Evolutionary conservation across 2,113 vertebrate genomes (phyloP), one percentile per base, ranked within the genome.

Genomic region (Rhynchopsitta pachyrhyncha): DNA sequence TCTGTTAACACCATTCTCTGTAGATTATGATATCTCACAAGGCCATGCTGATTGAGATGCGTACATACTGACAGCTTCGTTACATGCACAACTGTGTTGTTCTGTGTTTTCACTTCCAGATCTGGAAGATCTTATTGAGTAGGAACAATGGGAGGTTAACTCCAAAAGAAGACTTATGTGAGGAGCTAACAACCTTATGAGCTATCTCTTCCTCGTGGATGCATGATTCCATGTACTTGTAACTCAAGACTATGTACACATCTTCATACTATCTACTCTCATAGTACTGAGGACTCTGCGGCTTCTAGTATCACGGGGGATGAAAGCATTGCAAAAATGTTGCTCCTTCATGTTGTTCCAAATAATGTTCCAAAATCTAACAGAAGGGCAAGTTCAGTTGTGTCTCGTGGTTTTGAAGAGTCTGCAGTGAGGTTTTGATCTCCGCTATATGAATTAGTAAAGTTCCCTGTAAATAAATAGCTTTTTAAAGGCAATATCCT

Each of bases 391-490:
- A 76, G 17, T 52, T 88, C 80, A 76, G 11, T 82, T 91, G 70
- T 68, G 73, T 90, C 68, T 90, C 1, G 6, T 62, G 66, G 52
- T 93, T 96, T 88, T 0, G 0, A 86, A 88, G 79, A 71, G 68
- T 75, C 92, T 86, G 39, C 39, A 81, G 42, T 13, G 23, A 82
- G 9, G 57, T 82, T 97, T 93, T 86, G 60, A 88, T 95, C 55
- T 91, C 22, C 16, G 13, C 41, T 86, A 9, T 13, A 79, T 24
- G 28, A 63, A 87, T 89, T 85, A 95, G 69, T 88, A 69, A 88
- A 86, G 15, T 59, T 86, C 62, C 44, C 41, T 88, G 42, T 86
- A 96, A 96, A 96, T 93, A 96, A 92, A 94, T 33, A n/a, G 13
- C 73, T 92, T 69, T 93, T 94, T 96, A 86, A 94, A 84, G 47